Evolutionary conservation across 2,888 invertebrate species (phyloP).

Genomic region (Thysanoteuthis rhombus): DNA sequence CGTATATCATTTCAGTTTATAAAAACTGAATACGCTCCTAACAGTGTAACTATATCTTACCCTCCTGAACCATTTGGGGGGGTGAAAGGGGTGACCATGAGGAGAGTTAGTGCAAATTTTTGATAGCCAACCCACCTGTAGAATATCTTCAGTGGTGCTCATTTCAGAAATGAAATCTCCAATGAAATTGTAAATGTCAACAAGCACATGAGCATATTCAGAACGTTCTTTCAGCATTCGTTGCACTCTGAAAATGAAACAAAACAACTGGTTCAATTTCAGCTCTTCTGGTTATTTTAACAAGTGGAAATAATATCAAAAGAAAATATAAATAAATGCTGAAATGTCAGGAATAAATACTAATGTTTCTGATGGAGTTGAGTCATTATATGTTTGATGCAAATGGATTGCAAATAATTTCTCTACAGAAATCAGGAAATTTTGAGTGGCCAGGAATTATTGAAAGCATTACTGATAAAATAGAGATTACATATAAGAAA

Average conservation of each 20-base stretch:
- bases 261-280: not conserved
- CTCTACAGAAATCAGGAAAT: no score
- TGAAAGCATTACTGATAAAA: no score
- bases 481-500: no score
- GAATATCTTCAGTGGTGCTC: slow-evolving; percentile 16
- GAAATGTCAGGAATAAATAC: not conserved
- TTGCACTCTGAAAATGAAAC: slow-evolving; percentile 52
- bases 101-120: not conserved
- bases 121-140: not conserved
- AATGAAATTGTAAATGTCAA: slow-evolving; percentile 59
- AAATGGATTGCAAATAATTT: no score
- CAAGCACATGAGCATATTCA: slow-evolving; percentile 57
- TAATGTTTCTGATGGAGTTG: not conserved
- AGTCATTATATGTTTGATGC: no score
- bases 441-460: no score
- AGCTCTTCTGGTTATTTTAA: not conserved
- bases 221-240: slow-evolving; percentile 60
- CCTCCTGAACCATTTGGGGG: not conserved
- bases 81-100: not conserved
- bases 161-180: slow-evolving; percentile 51
- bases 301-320: not conserved
- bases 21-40: no score
- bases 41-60: no score
- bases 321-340: not conserved
- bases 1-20: no score